Evolutionary conservation across 1,140 invertebrate genomes (phyloP).

Genomic region (Leptestheria dahalacensis): DNA sequence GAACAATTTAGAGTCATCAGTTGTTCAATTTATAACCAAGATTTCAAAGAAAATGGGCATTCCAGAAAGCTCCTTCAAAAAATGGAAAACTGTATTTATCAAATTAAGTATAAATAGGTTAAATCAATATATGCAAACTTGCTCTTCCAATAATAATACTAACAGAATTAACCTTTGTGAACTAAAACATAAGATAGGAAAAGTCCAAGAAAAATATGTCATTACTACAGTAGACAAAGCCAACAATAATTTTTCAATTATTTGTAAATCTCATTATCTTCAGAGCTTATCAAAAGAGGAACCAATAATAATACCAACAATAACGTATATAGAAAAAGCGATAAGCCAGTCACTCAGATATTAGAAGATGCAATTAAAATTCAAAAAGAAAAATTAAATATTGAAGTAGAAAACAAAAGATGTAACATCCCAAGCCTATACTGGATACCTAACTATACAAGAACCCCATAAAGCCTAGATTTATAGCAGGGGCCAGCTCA

Average conservation of each 20-base stretch:
- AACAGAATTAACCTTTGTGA: background rate
- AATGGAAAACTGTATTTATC: too few species aligned
- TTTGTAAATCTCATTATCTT: background rate
- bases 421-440: background rate
- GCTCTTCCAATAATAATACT: background rate
- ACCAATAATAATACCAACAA: background rate
- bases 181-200: background rate
- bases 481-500: background rate
- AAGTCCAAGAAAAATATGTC: background rate
- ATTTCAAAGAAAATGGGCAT: background rate
- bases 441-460: background rate
- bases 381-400: background rate
- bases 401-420: background rate
- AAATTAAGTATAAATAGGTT: background rate
- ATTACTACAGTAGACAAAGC: background rate
- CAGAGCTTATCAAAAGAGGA: background rate
- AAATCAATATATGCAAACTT: background rate
- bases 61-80: too few species aligned
- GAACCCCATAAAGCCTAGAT: background rate
- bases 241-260: background rate
- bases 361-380: background rate
- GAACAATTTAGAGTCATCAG: background rate
- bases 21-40: background rate
- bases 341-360: background rate
- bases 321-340: background rate